Evolutionary conservation across 1,140 invertebrate species (phyloP).

Genomic region (Cydia splendana): DNA sequence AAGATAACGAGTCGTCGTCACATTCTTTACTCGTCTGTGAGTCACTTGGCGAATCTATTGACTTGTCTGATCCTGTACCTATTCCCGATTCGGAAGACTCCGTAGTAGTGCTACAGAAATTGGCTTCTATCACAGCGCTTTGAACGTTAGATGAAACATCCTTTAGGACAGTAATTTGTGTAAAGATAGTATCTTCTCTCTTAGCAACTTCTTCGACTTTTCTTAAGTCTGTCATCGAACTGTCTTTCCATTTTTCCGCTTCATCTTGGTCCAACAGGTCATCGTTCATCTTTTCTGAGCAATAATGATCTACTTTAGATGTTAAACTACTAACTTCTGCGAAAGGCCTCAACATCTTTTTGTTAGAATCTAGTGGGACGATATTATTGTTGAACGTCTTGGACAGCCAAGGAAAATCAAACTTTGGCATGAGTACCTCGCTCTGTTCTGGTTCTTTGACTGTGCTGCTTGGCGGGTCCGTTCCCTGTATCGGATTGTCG

Average conservation of each 20-base stretch:
- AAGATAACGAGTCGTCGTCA: slow-evolving; percentile 76
- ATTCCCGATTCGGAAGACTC: slow-evolving; percentile 75
- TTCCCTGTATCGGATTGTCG: slow-evolving; percentile 73
- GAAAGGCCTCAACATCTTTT: slow-evolving; percentile 70
- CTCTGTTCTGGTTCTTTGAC: slow-evolving; percentile 66
- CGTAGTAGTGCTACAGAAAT: slow-evolving; percentile 67
- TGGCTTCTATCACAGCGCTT: slow-evolving; percentile 72
- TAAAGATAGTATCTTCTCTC: slow-evolving; percentile 71
- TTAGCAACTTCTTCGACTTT: slow-evolving; percentile 70
- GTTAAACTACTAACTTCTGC: slow-evolving; percentile 70
- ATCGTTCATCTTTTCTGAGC: slow-evolving; percentile 42
- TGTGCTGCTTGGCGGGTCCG: slow-evolving; percentile 73
- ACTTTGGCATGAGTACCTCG: slow-evolving; percentile 62
- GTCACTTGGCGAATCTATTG: slow-evolving; percentile 75
- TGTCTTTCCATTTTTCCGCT: slow-evolving; percentile 40
- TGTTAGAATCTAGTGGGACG: slow-evolving; percentile 68
- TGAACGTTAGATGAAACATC: slow-evolving; percentile 73
- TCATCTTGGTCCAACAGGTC: slow-evolving; percentile 38
- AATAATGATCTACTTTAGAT: slow-evolving; percentile 58
- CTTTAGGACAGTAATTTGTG: slow-evolving; percentile 74
- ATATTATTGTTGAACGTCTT: slow-evolving; percentile 77
- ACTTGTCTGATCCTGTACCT: slow-evolving; percentile 66
- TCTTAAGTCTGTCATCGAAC: slow-evolving; percentile 48
- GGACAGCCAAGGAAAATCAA: slow-evolving; percentile 76
- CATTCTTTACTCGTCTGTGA: slow-evolving; percentile 76